Base-by-base conservation (phyloP, 1,140 invertebrate species). In the Drosophila mauritiana region DNA sequence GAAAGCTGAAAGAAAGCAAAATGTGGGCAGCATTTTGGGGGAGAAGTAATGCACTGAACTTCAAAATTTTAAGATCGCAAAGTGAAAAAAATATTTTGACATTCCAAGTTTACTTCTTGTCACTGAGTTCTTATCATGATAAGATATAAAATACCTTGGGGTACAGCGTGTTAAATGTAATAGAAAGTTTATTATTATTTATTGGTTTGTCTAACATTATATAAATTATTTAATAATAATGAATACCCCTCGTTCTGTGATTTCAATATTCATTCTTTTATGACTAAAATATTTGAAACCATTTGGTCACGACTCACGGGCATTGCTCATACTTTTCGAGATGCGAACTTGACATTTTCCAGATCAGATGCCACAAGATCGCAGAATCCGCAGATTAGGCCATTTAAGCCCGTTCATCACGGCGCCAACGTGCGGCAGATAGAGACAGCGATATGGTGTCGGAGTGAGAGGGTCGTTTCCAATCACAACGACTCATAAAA, bases 341-440 rank as follows among this genome's bases (percentile, higher is more conserved):
- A 12, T 37, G 54, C 51, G 55, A 77, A 59, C 73, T 76, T 77
- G 74, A 77, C 74, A 77, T 74, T 74, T 63, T 55, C 70, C 70
- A 74, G 52, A 65, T 64, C 59, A 64, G 48, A 43, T 34, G 12
- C 20, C 53, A 25, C 8, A 34, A 56, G 13, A 46, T 39, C 42
- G 31, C 4, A 72, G 31, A 25, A 58, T 42, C 69, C 40, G 39
- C 39, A 56, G 64, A 70, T 43, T 59, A 61, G 64, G 64, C 56
- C 56, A 73, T 72, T 73, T 61, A 72, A 70, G 45, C 70, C 62
- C 20, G 63, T 75, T 75, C 64, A 75, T 74, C 59, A 75, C 42
- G 27, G 45, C 36, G 63, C 59, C 63, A 65, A 53, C 20, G 25
- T 42, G 27, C 34, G 25, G 42, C 48, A 40, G 34, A 34, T 34